These are phyloP conservation scores for Artibeus lituratus DNA, from an alignment of 2,797 vertebrate genomes.

Conservation along the genomic window DNA sequence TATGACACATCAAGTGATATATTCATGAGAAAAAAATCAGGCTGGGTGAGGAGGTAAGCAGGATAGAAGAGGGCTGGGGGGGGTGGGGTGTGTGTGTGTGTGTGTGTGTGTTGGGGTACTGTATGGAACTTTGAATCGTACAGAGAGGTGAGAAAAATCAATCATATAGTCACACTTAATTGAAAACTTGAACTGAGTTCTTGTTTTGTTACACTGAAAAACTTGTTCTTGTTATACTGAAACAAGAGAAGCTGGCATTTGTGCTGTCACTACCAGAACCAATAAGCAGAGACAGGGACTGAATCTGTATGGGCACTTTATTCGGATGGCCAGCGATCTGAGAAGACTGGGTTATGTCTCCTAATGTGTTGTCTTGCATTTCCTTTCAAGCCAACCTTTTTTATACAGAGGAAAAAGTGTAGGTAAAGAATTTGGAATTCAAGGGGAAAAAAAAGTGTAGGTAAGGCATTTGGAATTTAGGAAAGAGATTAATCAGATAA, in stretches of 20 bases:
- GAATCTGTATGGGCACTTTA: neutral
- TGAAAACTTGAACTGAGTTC: neutral
- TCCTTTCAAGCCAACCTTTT: neutral
- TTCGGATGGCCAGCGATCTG: neutral
- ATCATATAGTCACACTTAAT: neutral
- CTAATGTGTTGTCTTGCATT: neutral
- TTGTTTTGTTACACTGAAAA: too few species aligned
- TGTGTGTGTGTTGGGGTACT: neutral
- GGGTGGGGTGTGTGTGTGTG: rapidly evolving
- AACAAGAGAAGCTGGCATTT: neutral
- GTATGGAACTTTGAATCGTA: neutral
- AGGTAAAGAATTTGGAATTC: neutral
- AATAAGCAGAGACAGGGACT: neutral
- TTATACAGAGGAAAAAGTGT: neutral
- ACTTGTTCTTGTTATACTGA: too few species aligned
- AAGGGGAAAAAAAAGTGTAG: too few species aligned
- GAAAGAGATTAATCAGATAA: neutral
- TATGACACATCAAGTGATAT: neutral
- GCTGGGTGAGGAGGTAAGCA: neutral
- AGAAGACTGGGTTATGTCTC: neutral
- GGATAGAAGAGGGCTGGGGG: neutral
- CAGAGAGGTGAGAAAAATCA: neutral
- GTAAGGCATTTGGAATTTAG: too few species aligned
- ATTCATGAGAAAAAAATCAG: neutral
- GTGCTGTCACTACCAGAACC: neutral